Conservation (phyloP, 2,113 vertebrate genomes). For the Saimiri boliviensis region DNA sequence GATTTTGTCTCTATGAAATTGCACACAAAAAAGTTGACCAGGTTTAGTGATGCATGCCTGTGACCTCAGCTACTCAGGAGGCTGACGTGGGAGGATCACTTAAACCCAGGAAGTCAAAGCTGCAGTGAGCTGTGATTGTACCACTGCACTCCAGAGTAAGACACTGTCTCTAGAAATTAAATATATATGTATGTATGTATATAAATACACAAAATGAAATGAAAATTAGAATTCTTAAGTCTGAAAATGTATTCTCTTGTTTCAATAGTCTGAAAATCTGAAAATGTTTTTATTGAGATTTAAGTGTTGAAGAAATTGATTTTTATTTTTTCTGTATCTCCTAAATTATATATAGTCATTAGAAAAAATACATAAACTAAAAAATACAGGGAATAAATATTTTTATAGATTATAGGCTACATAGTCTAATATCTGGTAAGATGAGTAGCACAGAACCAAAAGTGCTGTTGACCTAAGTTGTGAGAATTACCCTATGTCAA, state of each 20-base stretch:
- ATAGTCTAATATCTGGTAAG: background rate
- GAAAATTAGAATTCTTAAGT: background rate
- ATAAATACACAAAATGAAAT: background rate
- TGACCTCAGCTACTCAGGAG: too few relatives aligned
- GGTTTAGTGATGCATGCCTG: too few relatives aligned
- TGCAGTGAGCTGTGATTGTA: too few relatives aligned
- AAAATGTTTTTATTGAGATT: background rate
- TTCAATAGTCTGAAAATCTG: background rate
- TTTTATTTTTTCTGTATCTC: background rate
- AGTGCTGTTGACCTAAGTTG: background rate
- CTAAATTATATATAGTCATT: background rate
- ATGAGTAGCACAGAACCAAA: background rate
- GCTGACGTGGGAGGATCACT: too few relatives aligned
- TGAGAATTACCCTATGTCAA: background rate
- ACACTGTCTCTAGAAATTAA: too few relatives aligned
- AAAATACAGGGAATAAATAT: background rate
- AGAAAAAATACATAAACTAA: background rate
- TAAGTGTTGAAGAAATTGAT: background rate
- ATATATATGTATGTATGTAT: too few relatives aligned
- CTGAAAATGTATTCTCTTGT: background rate
- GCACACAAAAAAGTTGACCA: too few relatives aligned
- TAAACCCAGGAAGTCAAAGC: too few relatives aligned
- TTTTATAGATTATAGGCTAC: background rate
- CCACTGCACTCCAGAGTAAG: too few relatives aligned
- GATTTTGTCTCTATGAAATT: too few relatives aligned